Evolutionary conservation across 2,888 invertebrate genomes (phyloP).

Genomic region (Drosophila infuscata): DNA sequence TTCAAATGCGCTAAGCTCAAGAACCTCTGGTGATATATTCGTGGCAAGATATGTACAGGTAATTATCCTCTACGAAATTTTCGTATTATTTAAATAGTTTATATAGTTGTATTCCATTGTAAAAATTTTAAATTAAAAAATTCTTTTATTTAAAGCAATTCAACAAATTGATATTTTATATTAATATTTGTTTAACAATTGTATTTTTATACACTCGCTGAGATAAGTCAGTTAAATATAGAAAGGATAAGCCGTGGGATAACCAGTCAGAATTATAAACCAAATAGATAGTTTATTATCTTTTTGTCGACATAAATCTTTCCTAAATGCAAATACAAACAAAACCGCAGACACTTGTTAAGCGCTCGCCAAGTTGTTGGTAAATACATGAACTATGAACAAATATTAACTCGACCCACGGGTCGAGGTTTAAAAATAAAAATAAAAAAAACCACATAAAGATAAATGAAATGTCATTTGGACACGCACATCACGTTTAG

Average conservation of each 20-base stretch:
- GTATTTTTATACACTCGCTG: background rate
- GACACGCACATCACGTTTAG: slow-evolving; percentile 70
- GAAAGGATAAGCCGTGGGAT: slow-evolving; percentile 18
- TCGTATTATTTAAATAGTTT: background rate
- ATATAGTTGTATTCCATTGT: too few species aligned
- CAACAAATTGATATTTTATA: background rate
- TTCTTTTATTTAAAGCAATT: background rate
- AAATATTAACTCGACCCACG: slow-evolving; percentile 54
- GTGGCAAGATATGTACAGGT: background rate
- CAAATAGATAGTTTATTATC: slow-evolving; percentile 18
- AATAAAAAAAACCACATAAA: slow-evolving; percentile 26
- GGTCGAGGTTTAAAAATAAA: slow-evolving; percentile 9
- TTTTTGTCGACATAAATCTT: slow-evolving; percentile 16
- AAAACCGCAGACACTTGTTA: slow-evolving; percentile 64
- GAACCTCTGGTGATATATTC: background rate
- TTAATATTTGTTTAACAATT: background rate
- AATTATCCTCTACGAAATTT: background rate
- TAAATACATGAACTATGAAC: slow-evolving; percentile 49
- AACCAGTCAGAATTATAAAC: slow-evolving; percentile 22
- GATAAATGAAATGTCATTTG: slow-evolving; percentile 71
- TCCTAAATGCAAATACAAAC: slow-evolving; percentile 42
- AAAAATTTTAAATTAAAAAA: background rate
- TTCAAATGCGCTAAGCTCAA: background rate
- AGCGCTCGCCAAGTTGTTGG: slow-evolving; percentile 57
- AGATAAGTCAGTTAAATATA: background rate